A percentile compares a stretch with the other conserved stretches of the same genome.
Evolutionary conservation across 2,888 invertebrate species (phyloP).

Genomic region (Euplexia lucipara): DNA sequence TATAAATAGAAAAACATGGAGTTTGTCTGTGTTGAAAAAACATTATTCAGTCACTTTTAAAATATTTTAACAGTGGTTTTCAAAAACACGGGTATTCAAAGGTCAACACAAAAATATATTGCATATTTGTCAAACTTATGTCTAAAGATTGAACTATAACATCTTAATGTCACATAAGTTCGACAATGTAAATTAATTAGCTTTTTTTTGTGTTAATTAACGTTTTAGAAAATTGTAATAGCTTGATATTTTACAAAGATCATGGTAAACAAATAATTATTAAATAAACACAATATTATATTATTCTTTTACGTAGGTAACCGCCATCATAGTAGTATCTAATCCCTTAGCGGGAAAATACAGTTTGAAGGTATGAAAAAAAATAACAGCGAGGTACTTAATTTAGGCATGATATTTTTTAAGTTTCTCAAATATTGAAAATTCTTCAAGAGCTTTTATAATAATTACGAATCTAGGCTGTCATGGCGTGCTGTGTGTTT

Average conservation of each 20-base stretch:
- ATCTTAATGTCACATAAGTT: too few species aligned
- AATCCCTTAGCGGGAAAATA: constrained; percentile 22
- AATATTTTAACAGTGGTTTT: neutral
- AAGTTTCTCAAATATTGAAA: constrained; percentile 25
- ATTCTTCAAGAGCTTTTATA: constrained; percentile 12
- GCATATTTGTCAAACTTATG: neutral
- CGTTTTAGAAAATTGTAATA: too few species aligned
- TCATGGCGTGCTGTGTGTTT: constrained; percentile 7
- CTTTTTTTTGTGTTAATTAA: too few species aligned
- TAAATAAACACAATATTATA: too few species aligned
- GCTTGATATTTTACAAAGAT: too few species aligned
- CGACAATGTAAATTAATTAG: too few species aligned
- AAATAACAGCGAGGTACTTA: constrained; percentile 21
- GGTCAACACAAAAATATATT: neutral
- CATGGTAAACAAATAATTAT: too few species aligned
- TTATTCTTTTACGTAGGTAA: too few species aligned
- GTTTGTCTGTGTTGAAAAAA: neutral
- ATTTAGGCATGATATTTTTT: constrained; percentile 32
- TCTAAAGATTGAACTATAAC: too few species aligned
- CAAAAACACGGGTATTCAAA: neutral
- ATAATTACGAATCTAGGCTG: constrained; percentile 10
- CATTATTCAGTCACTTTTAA: neutral
- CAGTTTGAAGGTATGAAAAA: neutral
- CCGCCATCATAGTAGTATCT: too few species aligned
- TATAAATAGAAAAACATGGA: neutral